A percentile compares a stretch with the other conserved stretches of the same genome.
Evolutionary conservation across 53 echinoderm and acorn worm genomes (phyloP).

Genomic region (Hippasteria phrygiana): DNA sequence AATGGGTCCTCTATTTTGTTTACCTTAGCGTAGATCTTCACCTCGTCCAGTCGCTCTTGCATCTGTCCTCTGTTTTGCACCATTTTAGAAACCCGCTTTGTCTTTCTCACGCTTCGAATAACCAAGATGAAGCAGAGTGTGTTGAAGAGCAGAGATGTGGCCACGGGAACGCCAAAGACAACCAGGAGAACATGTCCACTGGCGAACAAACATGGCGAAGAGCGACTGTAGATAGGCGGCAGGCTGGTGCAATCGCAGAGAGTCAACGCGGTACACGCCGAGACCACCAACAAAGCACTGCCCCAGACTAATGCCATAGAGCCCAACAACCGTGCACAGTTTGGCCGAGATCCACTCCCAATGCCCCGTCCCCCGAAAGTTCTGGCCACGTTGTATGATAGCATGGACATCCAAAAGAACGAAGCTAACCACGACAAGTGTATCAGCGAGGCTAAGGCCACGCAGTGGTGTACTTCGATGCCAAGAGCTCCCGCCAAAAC

Average conservation of each 20-base stretch:
- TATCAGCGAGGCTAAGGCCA: constrained; percentile 32
- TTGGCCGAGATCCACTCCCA: not conserved
- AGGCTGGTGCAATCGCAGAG: constrained; percentile 40
- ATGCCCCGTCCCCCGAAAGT: not conserved
- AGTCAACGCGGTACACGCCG: not conserved
- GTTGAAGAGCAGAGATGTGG: constrained; percentile 10
- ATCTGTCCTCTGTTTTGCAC: constrained; percentile 28
- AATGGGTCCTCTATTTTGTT: no score
- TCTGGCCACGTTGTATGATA: constrained; percentile 23
- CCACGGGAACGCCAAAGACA: constrained; percentile 48
- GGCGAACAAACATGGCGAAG: constrained; percentile 15
- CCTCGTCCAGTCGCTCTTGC: constrained; percentile 23
- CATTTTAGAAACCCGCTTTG: constrained; percentile 24
- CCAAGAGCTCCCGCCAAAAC: not conserved
- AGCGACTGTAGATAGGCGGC: constrained; percentile 3
- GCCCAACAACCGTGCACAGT: not conserved
- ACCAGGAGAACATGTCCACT: not conserved
- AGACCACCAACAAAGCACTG: not conserved
- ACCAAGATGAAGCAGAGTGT: constrained; percentile 17
- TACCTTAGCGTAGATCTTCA: constrained; percentile 63
- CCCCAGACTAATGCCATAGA: constrained; percentile 40
- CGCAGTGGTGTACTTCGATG: constrained; percentile 12
- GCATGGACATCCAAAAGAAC: constrained; percentile 75
- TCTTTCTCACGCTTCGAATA: not conserved
- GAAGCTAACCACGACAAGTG: constrained; percentile 72